A percentile compares a stretch with the other conserved stretches of the same genome.
These are phyloP conservation scores for Odontophorus gujanensis DNA, from an alignment of 2,113 vertebrate genomes.

Conservation along the genomic window DNA sequence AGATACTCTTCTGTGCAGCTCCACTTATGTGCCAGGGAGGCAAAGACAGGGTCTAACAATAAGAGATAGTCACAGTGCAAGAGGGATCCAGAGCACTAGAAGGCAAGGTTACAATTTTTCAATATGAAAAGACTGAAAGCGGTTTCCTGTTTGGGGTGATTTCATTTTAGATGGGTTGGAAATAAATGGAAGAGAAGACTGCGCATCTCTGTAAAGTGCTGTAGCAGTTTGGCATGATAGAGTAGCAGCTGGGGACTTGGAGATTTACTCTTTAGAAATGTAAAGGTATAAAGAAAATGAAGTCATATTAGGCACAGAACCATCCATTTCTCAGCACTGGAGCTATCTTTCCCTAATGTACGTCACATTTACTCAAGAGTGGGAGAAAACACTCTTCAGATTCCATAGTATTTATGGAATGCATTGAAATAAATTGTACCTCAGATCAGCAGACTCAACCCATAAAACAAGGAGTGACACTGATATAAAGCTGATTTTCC, in stretches of 20 bases:
- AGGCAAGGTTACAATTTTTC: not conserved
- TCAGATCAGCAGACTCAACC: not conserved
- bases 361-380: not conserved
- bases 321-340: not conserved
- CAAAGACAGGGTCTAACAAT: not conserved
- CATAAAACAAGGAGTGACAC: rapidly evolving
- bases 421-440: not conserved
- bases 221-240: not conserved
- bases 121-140: not conserved
- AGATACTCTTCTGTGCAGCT: not conserved
- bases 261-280: not conserved
- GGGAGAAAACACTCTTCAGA: not conserved
- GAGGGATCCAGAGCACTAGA: not conserved
- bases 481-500: not conserved
- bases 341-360: not conserved
- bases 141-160: not conserved
- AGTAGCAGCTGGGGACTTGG: not conserved
- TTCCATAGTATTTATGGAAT: not conserved
- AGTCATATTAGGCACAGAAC: not conserved
- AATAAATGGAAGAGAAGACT: not conserved
- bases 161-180: not conserved
- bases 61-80: not conserved
- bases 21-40: not conserved
- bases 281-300: not conserved
- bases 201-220: rapidly evolving